These are phyloP conservation scores for Aldrovandia affinis DNA, from an alignment of 2,797 vertebrate species.

Conservation along the genomic window DNA sequence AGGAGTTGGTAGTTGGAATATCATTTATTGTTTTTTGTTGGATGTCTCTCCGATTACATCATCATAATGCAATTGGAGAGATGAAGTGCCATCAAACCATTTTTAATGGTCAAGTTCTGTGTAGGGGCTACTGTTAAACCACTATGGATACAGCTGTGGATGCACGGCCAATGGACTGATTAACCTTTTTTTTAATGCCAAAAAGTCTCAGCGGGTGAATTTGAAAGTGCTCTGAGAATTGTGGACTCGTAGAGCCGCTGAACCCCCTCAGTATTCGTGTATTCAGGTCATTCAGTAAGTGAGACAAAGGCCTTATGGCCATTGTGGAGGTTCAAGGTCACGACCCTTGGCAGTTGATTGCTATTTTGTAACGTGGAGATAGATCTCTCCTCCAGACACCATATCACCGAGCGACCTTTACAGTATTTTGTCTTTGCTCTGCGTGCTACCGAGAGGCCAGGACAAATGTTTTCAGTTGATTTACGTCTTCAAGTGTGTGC, in stretches of 20 bases:
- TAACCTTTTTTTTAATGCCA: slow-evolving; percentile 35
- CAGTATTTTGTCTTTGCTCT: not conserved
- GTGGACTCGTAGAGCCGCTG: slow-evolving; percentile 17
- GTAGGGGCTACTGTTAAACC: not conserved
- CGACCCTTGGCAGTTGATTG: slow-evolving; percentile 39
- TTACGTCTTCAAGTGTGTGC: not conserved
- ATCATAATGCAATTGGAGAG: not conserved
- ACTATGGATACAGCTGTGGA: not conserved
- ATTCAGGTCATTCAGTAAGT: slow-evolving; percentile 55
- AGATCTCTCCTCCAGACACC: slow-evolving; percentile 24
- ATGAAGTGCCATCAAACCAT: not conserved
- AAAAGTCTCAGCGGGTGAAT: slow-evolving; percentile 18
- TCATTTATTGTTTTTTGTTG: not conserved
- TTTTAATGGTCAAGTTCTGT: not conserved
- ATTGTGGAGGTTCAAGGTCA: slow-evolving; percentile 48
- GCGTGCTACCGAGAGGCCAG: not conserved
- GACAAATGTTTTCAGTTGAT: not conserved
- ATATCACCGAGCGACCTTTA: slow-evolving; percentile 36
- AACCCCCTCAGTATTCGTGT: slow-evolving; percentile 42
- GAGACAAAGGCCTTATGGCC: slow-evolving; percentile 51
- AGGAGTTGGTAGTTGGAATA: too few relatives aligned
- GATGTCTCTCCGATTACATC: too few relatives aligned
- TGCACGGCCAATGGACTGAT: slow-evolving; percentile 35
- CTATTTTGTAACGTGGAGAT: slow-evolving; percentile 49
- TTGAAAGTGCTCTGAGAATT: slow-evolving; percentile 28